A percentile compares a stretch with the other conserved stretches of the same genome.
Conservation (phyloP, 2,797 vertebrate genomes). For the Capromys pilorides region DNA sequence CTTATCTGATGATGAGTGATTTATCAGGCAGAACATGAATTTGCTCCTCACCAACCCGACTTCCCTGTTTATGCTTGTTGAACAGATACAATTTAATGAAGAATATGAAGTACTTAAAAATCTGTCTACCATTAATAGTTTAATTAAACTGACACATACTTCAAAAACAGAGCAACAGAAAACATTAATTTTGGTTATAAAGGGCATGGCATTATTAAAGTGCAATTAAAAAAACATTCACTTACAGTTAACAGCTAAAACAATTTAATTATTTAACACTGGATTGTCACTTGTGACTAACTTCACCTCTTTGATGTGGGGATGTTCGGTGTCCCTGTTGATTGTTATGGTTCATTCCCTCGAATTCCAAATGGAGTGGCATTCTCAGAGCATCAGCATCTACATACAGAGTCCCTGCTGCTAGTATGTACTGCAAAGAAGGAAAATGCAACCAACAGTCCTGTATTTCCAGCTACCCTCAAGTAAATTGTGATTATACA, state of each 20-base stretch:
- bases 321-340: constrained; percentile 65
- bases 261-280: constrained; percentile 86
- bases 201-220: constrained; percentile 90
- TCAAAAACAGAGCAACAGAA: constrained; percentile 87
- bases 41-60: constrained; percentile 81
- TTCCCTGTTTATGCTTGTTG: constrained; percentile 86
- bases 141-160: constrained; percentile 89
- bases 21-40: constrained; percentile 84
- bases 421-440: not conserved
- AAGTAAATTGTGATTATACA: not conserved
- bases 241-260: constrained; percentile 86
- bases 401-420: not conserved
- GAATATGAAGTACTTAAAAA: constrained; percentile 88
- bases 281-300: constrained; percentile 85
- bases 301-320: constrained; percentile 76
- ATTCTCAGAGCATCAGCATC: not conserved
- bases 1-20: constrained; percentile 84
- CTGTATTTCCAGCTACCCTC: not conserved
- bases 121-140: constrained; percentile 88
- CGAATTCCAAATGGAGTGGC: constrained; percentile 47
- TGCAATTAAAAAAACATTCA: constrained; percentile 88
- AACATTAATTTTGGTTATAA: constrained; percentile 89
- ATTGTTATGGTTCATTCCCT: constrained; percentile 32
- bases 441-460: not conserved
- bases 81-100: constrained; percentile 88